These are phyloP conservation scores for Macropodus opercularis DNA, from an alignment of 2,797 vertebrate genomes.

Conservation along the genomic window DNA sequence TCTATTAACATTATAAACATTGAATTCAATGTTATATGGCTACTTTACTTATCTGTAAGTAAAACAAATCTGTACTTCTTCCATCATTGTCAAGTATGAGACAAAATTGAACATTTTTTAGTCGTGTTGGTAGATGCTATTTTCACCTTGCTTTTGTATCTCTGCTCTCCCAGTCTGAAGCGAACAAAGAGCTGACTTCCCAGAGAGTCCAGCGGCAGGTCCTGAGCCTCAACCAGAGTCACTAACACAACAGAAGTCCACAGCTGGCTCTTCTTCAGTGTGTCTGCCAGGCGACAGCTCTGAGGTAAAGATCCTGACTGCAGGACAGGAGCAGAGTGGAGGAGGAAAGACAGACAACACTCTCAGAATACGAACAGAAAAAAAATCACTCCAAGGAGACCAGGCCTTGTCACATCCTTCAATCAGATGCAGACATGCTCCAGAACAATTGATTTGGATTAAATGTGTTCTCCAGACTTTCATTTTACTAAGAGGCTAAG, in stretches of 20 bases:
- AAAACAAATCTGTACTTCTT: background rate
- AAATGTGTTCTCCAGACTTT: slow-evolving; percentile 20
- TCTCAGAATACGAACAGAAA: background rate
- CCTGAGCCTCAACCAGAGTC: slow-evolving; percentile 88
- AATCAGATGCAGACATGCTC: background rate
- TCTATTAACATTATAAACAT: no score
- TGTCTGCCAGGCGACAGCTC: slow-evolving; percentile 77
- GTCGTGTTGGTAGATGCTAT: no score
- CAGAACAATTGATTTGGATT: slow-evolving; percentile 3
- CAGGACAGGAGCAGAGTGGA: background rate
- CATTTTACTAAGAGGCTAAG: slow-evolving; percentile 31
- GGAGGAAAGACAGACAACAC: background rate
- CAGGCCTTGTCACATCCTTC: background rate
- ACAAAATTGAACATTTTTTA: background rate
- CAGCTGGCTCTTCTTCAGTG: slow-evolving; percentile 88
- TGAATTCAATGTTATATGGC: no score
- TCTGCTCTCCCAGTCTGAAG: slow-evolving; percentile 92
- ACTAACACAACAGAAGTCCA: slow-evolving; percentile 90
- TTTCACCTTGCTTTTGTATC: slow-evolving; percentile 96
- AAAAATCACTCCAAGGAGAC: background rate
- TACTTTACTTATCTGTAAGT: background rate
- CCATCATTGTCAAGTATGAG: no score
- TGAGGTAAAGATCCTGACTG: slow-evolving; percentile 41
- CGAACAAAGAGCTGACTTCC: slow-evolving; percentile 86
- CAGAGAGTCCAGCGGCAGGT: slow-evolving; percentile 78